These are phyloP conservation scores for Holocentrus rufus DNA, from an alignment of 2,797 vertebrate species.

Conservation along the genomic window DNA sequence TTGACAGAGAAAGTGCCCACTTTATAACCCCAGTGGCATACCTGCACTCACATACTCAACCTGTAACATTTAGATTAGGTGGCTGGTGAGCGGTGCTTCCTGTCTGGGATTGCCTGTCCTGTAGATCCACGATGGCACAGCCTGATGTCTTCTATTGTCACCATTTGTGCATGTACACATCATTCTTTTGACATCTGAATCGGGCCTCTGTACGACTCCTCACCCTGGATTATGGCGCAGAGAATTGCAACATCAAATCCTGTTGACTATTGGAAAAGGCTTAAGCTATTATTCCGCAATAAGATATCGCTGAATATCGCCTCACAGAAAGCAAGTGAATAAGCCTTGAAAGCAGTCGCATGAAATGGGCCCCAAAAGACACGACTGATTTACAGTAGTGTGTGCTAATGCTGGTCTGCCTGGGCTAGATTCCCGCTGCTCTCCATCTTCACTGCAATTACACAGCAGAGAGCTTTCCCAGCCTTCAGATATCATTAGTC, in stretches of 20 bases:
- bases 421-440: constrained; percentile 32
- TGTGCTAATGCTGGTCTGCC: constrained; percentile 37
- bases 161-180: constrained; percentile 12
- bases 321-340: background rate
- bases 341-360: background rate
- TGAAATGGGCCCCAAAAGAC: background rate
- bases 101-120: constrained; percentile 35
- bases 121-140: constrained; percentile 49
- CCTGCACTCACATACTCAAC: background rate
- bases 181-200: background rate
- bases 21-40: too few relatives aligned
- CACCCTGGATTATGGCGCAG: too few relatives aligned
- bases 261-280: background rate
- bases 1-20: too few relatives aligned
- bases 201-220: background rate
- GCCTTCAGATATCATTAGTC: constrained; percentile 57
- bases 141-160: constrained; percentile 43
- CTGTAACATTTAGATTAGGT: constrained; percentile 62
- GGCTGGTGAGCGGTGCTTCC: constrained; percentile 35
- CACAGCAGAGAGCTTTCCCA: constrained; percentile 47
- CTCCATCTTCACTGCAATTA: constrained; percentile 37
- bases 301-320: background rate
- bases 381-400: constrained; percentile 34
- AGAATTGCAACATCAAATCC: background rate
- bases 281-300: too few relatives aligned